Percentiles rank a stretch among this genome's conserved stretches.
Conservation (phyloP, 2,888 invertebrate species). For the Tipula confusa region DNA sequence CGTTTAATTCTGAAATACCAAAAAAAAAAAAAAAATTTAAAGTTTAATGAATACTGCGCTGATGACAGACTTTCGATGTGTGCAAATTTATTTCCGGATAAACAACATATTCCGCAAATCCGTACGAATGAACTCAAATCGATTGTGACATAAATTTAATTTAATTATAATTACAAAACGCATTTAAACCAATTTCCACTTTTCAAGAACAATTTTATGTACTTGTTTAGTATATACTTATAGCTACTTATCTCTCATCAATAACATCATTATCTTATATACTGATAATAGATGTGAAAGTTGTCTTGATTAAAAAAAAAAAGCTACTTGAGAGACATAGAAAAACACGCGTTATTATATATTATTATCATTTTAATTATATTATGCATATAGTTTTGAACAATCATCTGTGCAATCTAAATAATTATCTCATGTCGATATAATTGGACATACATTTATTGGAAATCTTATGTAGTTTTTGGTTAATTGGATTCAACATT, state of each 20-base stretch:
- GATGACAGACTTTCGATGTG: background rate
- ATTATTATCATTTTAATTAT: background rate
- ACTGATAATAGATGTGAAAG: background rate
- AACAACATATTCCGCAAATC: background rate
- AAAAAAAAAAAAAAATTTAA: background rate
- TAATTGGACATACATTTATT: background rate
- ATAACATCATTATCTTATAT: background rate
- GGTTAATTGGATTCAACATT: background rate
- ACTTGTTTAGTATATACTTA: background rate
- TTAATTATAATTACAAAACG: background rate
- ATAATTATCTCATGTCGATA: background rate
- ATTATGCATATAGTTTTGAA: background rate
- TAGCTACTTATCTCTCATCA: background rate
- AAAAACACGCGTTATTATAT: background rate
- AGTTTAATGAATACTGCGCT: background rate
- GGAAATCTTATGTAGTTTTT: background rate
- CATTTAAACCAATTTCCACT: background rate
- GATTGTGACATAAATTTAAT: background rate
- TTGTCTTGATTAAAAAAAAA: background rate
- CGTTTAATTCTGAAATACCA: background rate
- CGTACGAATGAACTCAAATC: background rate
- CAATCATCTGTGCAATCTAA: background rate
- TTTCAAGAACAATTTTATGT: background rate
- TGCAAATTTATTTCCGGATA: background rate
- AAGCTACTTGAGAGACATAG: background rate